Conservation (phyloP, 2,113 vertebrate species). For the Tretioscincus oriximinensis region DNA sequence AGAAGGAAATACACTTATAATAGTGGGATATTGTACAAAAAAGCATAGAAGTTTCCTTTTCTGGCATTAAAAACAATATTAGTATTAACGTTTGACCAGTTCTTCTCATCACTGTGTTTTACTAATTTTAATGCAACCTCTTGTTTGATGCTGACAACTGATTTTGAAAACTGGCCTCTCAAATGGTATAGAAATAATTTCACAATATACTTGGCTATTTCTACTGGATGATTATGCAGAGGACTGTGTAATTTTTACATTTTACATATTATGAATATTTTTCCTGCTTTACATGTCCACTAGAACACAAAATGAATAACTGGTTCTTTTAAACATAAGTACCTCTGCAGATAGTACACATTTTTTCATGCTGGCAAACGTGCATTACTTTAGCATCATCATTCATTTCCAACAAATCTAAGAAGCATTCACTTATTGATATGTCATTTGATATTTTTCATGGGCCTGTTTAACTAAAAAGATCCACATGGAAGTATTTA, state of each 20-base stretch:
- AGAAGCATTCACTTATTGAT: background rate
- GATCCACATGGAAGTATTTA: background rate
- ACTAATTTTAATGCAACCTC: background rate
- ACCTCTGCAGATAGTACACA: background rate
- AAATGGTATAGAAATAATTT: constrained; percentile 41
- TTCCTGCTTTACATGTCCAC: constrained; percentile 39
- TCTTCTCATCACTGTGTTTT: background rate
- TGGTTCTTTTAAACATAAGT: no score
- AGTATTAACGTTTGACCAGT: no score
- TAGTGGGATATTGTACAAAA: background rate
- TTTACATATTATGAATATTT: constrained; percentile 29
- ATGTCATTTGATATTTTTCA: background rate
- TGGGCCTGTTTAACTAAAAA: no score
- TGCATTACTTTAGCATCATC: background rate
- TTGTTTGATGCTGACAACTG: constrained; percentile 30
- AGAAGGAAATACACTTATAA: background rate
- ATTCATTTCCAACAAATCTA: constrained; percentile 5
- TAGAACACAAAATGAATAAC: background rate
- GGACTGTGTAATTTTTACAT: constrained; percentile 23
- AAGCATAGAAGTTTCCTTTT: background rate
- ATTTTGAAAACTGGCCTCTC: constrained; percentile 32
- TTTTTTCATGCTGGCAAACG: background rate
- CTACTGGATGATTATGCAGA: constrained; percentile 21
- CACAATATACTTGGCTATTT: background rate
- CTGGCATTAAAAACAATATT: background rate